These are phyloP conservation scores for Pantala flavescens DNA, from an alignment of 1,140 invertebrate species.

Conservation along the genomic window DNA sequence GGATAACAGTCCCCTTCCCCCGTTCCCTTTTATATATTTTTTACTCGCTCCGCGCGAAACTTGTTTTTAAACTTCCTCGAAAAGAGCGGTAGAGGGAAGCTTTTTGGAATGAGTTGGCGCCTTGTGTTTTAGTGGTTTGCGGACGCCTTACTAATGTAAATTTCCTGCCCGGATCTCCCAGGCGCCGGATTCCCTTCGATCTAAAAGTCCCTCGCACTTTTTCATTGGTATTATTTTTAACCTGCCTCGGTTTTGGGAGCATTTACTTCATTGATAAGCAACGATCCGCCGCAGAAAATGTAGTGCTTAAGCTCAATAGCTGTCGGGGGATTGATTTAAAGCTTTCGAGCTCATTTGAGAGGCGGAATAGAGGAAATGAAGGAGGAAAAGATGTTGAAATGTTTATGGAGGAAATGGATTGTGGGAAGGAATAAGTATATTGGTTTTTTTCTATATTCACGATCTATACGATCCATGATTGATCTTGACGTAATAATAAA, in stretches of 20 bases:
- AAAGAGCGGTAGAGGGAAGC: neutral
- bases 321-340: neutral
- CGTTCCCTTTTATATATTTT: neutral
- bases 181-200: neutral
- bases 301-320: neutral
- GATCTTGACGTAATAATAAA: too few relatives aligned
- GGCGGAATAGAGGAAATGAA: too few relatives aligned
- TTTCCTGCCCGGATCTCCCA: neutral
- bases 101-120: neutral
- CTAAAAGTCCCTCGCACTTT: neutral
- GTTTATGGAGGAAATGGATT: too few relatives aligned
- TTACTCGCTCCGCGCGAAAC: neutral
- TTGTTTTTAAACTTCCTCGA: neutral
- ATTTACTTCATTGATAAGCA: neutral
- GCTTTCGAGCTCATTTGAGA: neutral
- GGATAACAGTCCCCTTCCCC: neutral
- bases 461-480: too few relatives aligned
- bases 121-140: conserved; percentile 1
- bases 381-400: too few relatives aligned
- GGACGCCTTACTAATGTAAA: neutral
- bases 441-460: too few relatives aligned
- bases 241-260: neutral
- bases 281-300: neutral
- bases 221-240: neutral
- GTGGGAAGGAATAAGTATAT: too few relatives aligned